Base-by-base conservation (phyloP, 2,888 invertebrate genomes). In the Agriotes lineatus region DNA sequence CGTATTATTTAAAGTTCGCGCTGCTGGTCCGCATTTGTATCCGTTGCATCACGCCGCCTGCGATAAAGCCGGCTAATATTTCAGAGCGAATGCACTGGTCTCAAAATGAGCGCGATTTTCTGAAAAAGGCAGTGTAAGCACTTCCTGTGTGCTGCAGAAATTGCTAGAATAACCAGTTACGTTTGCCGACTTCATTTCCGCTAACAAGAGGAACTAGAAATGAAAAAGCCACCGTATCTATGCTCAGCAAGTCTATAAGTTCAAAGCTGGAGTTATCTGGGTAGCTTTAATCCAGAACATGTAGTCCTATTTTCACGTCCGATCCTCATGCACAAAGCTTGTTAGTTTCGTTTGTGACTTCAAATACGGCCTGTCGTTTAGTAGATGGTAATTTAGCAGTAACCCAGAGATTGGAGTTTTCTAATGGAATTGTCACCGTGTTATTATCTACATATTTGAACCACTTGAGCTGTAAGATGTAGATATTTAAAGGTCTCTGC, bases 181-280 rank as follows among this genome's bases (percentile, higher is more conserved):
- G 52, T 52, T 52, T 33, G 52, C 52, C 22, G 52, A 30, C 16
- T 52, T 52, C 52, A 52, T 52, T 52, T 52, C 52, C 52, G 52
- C 33, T 52, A 52, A 52, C 52, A 52, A 52, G 33, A 35, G 52
- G 25, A 52, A 18, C 35, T 18, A 35, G 33, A 35, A 52, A 33
- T 35, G 35, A 35, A 52, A 52, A 52, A 33, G 52, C 30, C 14
- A 5, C 22, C 33, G 33, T 52, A 33, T 52, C 48, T 48, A 25
- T 48, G 10, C 22, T 48, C 45, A 22, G 48, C 22, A 25, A 48
- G 48, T 19, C 22, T 48, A 22, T 5, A 45, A 48, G 48, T 48
- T 48, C 48, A 48, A 48, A 48, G 48, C 16, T 20, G n/a, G 20
- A 45, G 7, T 45, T 45, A 19, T 20, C 20, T 45, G 10, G 20